Base-by-base conservation (phyloP, 2,888 invertebrate species). In the Sympetrum striolatum region DNA sequence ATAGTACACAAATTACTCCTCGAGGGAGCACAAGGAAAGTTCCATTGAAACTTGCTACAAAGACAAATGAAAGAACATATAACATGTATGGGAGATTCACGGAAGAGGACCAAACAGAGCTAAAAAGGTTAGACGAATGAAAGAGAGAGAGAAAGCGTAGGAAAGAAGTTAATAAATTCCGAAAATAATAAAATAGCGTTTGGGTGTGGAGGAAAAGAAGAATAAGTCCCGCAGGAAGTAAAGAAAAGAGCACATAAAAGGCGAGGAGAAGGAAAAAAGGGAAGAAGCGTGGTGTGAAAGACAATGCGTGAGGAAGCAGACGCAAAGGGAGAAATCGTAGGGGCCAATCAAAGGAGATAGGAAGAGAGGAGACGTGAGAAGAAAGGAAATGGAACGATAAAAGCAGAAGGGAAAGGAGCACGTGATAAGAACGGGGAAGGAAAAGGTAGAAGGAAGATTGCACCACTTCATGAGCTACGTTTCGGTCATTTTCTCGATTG, bases 341-440 rank as follows among this genome's bases (percentile, higher is more conserved):
- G 48, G 58, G 58, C 86, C 86, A 86, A 86, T 86, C 86, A 86
- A 60, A 37, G 31, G 10, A 58, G 82, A 82, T 82, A 58, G 82
- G 48, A 82, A 60, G 60, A 35, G 31, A 14, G n/a, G 37, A 64
- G 15, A 86, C 86, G 86, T 86, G 86, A 86, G 86, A 37, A 60
- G 86, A 58, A 60, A 86, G 64, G 60, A 60, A 86, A 86, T 86
- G 86, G 58, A 22, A 22, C 82, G 82, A 82, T 82, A 82, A 82
- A 82, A 58, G 10, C 58, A 35, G 81, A n/a, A n/a, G 81, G 35
- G 18, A 37, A 80, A 37, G 35, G 18, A 80, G 58, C 10, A 22
- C 22, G 82, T 22, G 15, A 31, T 35, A 22, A 53, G 31, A 18
- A 35, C 53, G 53, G 58, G 6, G 18, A 14, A 53, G 82, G 1